Conservation (phyloP, 2,888 invertebrate species). For the Rotaria socialis region DNA sequence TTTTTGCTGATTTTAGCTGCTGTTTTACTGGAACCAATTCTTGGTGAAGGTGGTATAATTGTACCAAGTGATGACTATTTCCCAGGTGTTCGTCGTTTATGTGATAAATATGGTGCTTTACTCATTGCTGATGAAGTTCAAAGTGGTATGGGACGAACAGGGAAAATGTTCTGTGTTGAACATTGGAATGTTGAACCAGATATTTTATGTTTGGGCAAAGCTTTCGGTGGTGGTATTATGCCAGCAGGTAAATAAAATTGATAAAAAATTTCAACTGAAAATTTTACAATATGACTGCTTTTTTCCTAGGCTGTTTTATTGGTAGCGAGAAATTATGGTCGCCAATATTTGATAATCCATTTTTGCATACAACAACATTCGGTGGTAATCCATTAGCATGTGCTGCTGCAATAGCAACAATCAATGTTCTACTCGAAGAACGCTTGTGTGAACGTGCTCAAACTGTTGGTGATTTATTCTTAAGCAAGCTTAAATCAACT, state of each 20-base stretch:
- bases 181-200: constrained; percentile 37
- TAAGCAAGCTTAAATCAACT: background rate
- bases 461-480: constrained; percentile 1
- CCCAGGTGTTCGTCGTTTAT: constrained; percentile 28
- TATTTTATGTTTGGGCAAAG: constrained; percentile 25
- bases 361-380: constrained; percentile 37
- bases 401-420: constrained; percentile 33
- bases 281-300: background rate
- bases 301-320: background rate
- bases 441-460: background rate
- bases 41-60: constrained; percentile 30
- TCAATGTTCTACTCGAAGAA: constrained; percentile 24
- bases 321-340: constrained; percentile 8
- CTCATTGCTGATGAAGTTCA: constrained; percentile 28
- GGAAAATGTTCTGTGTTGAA: constrained; percentile 33
- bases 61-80: constrained; percentile 31
- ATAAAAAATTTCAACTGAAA: background rate
- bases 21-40: constrained; percentile 32
- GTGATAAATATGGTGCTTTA: constrained; percentile 6
- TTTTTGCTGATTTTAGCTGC: background rate
- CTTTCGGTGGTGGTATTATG: background rate
- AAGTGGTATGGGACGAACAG: constrained; percentile 35
- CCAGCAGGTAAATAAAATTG: background rate
- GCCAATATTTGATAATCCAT: background rate
- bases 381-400: constrained; percentile 35